Conservation (phyloP, 2,797 vertebrate genomes). For the Gymnodraco acuticeps region DNA sequence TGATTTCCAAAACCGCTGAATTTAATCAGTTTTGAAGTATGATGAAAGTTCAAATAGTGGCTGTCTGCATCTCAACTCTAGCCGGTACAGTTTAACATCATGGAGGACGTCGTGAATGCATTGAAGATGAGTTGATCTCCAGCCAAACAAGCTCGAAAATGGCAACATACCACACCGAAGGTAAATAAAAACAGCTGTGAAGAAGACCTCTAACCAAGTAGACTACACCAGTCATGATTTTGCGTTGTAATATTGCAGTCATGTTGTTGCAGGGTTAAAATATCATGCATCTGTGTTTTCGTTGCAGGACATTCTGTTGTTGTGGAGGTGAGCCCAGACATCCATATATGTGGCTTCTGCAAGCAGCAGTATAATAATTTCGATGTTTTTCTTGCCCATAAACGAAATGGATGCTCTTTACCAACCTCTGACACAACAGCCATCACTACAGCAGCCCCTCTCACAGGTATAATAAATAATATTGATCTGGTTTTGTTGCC, state of each 20-base stretch:
- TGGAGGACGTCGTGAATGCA: neutral
- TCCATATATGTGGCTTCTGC: slow-evolving; percentile 98
- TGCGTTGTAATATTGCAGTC: neutral
- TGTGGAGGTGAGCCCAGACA: slow-evolving; percentile 94
- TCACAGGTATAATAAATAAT: slow-evolving; percentile 84
- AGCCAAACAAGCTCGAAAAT: slow-evolving; percentile 67
- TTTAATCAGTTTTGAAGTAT: neutral
- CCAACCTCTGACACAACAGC: slow-evolving; percentile 73
- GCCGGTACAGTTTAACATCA: neutral
- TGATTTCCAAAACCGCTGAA: neutral
- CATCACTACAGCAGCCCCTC: slow-evolving; percentile 81
- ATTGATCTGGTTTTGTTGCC: neutral
- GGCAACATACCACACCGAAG: slow-evolving; percentile 82
- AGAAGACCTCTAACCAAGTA: neutral
- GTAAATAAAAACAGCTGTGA: slow-evolving; percentile 57
- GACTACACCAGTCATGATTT: neutral
- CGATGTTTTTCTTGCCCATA: slow-evolving; percentile 94
- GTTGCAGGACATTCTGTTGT: slow-evolving; percentile 86
- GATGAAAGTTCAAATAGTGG: neutral
- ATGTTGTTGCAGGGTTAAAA: neutral
- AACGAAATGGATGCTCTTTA: slow-evolving; percentile 92
- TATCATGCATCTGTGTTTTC: neutral
- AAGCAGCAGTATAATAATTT: slow-evolving; percentile 97
- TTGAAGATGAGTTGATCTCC: slow-evolving; percentile 55
- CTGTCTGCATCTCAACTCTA: neutral